Conservation (phyloP, 37 sponge, comb jelly and placozoan species). For the Crambe crambe region DNA sequence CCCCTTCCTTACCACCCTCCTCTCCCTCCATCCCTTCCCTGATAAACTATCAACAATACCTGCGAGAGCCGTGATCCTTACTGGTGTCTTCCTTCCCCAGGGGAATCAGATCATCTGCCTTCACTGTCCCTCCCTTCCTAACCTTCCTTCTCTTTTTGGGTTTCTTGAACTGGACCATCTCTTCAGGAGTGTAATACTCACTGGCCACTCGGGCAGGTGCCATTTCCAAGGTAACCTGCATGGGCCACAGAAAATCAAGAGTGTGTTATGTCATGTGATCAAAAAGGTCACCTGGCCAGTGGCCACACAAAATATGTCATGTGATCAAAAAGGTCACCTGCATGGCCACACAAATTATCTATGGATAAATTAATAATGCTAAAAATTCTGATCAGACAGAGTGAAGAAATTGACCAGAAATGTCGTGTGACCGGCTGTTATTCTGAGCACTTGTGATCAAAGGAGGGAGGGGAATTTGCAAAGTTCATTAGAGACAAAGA, state of each 20-base stretch:
- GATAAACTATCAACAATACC: background rate
- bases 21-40: background rate
- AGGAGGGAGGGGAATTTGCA: too few species aligned
- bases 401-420: too few species aligned
- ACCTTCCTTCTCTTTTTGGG: conserved; percentile 81
- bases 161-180: conserved; percentile 89
- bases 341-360: background rate
- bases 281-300: background rate
- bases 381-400: too few species aligned
- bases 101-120: conserved; percentile 60
- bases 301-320: background rate
- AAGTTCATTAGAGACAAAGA: too few species aligned
- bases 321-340: background rate
- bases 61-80: conserved; percentile 32
- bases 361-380: too few species aligned
- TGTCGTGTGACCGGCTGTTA: too few species aligned
- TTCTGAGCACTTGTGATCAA: too few species aligned
- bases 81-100: background rate
- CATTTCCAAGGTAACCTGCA: conserved; percentile 55
- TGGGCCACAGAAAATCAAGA: too few species aligned
- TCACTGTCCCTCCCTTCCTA: conserved; percentile 38
- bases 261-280: background rate
- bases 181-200: conserved; percentile 91
- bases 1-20: background rate
- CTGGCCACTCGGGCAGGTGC: conserved; percentile 53